phyloP scores from a whole-genome alignment of 1,140 invertebrate genomes.

The Caenorhabditis remanei region DNA sequence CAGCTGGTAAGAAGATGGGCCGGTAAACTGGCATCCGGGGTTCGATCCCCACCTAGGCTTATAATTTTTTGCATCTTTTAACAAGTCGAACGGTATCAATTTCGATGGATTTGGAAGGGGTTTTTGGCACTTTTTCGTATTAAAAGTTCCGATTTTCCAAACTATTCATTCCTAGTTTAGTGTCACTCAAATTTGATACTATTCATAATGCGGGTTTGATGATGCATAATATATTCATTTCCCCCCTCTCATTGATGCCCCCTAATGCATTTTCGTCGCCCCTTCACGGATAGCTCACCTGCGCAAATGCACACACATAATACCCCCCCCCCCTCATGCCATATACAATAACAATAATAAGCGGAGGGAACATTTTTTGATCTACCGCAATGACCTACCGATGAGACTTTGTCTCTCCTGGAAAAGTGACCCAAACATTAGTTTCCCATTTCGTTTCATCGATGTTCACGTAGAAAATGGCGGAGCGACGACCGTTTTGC shows the following conservation, averaged over 20 bases:
- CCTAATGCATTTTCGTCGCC: neutral
- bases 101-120: too few relatives aligned
- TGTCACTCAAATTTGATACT: too few relatives aligned
- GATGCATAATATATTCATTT: neutral
- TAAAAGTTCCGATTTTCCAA: too few relatives aligned
- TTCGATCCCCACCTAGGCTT: too few relatives aligned
- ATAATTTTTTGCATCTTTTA: too few relatives aligned
- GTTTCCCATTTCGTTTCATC: constrained; percentile 27
- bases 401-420: neutral
- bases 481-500: constrained; percentile 3
- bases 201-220: neutral
- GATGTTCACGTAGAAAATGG: constrained; percentile 36
- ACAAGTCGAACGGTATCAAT: too few relatives aligned
- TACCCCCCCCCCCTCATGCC: neutral
- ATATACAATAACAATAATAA: constrained; percentile 6
- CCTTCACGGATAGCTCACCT: neutral
- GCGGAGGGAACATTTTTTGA: neutral
- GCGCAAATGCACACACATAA: neutral
- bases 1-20: too few relatives aligned
- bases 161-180: too few relatives aligned
- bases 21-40: too few relatives aligned
- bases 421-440: constrained; percentile 33
- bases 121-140: too few relatives aligned
- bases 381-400: neutral
- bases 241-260: neutral